Evolutionary conservation across 2,113 vertebrate species (phyloP), one percentile per base, ranked within the genome.

Genomic region (Donacobius atricapilla): DNA sequence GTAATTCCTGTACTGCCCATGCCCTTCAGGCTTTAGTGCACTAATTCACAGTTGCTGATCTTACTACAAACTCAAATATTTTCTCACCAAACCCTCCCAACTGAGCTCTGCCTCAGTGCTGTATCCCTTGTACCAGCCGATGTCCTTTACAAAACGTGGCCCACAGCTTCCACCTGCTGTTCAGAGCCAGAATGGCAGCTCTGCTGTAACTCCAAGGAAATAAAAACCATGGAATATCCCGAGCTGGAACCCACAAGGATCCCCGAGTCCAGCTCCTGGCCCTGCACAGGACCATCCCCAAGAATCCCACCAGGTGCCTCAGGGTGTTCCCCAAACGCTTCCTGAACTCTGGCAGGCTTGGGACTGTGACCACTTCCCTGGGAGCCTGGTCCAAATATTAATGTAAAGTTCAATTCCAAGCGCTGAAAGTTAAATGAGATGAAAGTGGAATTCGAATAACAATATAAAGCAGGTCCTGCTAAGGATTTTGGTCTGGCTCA

Each of bases 151-250:
- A 22, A 96, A 94, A 68, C 7, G 8, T 15, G 77, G 95, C 94
- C 53, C 94, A 94, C 79, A 90, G 85, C 94, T 97, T 97, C 98
- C 98, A 97, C 91, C 98, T 97, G 86, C 89, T 95, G 98, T 96
- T 83, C 86, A 42, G 94, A 96, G 76, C 30, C 64, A 85, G 94
- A 96, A 98, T 82, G 15, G 70, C 97, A 96, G 23, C 17, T 83
- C 90, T 83, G 6, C 63, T 31, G 0, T 11, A 0, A 7, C 14
- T 5, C 33, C 42, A 3, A 19, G 53, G 13, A 50, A n/a, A 54
- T 1, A 6, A 35, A 69, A 45, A 17, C 2, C 48, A 2, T 31
- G 40, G 71, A 42, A 27, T 56, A 20, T 28, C 48, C 35, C 10
- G 40, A 63, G 21, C 1, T 63, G 42, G 48, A 90, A 33, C 35